These are phyloP conservation scores for Callorhinus ursinus DNA, from an alignment of 2,113 vertebrate genomes.

Conservation along the genomic window DNA sequence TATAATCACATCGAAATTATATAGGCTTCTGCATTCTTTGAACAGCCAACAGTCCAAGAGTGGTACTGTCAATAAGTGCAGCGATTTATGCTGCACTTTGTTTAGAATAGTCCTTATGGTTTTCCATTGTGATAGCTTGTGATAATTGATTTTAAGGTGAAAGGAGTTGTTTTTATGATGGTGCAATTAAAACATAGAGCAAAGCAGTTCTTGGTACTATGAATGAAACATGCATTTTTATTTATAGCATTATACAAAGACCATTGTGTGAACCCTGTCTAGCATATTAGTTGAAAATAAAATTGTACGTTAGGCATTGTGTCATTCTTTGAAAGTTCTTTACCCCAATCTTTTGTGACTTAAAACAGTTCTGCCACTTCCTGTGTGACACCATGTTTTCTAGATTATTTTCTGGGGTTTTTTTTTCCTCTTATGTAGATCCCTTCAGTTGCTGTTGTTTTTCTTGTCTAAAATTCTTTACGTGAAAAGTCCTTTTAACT, in stretches of 20 bases:
- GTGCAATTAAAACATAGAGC: conserved; percentile 92
- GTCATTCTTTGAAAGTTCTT: conserved; percentile 53
- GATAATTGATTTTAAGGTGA: conserved; percentile 90
- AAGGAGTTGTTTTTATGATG: conserved; percentile 91
- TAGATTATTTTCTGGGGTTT: not conserved
- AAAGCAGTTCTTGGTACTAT: conserved; percentile 74
- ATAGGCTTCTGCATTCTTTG: conserved; percentile 51
- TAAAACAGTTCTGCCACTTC: conserved; percentile 35
- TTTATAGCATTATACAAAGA: conserved; percentile 61
- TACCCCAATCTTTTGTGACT: conserved; percentile 51
- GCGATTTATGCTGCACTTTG: conserved; percentile 84
- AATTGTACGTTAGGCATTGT: conserved; percentile 20
- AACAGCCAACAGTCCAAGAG: conserved; percentile 27
- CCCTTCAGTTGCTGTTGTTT: conserved; percentile 31
- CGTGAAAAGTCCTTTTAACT: conserved; percentile 52
- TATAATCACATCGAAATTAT: conserved; percentile 25
- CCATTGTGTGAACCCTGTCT: conserved; percentile 35
- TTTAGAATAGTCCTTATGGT: conserved; percentile 89
- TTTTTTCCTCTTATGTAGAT: conserved; percentile 48
- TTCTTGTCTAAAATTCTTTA: conserved; percentile 61
- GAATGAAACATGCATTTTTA: conserved; percentile 71
- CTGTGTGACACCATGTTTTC: conserved; percentile 28
- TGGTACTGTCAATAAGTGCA: conserved; percentile 60
- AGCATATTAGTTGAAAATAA: conserved; percentile 52
- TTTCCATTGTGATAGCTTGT: conserved; percentile 93